phyloP scores from a whole-genome alignment of 2,888 invertebrate genomes.

The Microdon myrmicae region DNA sequence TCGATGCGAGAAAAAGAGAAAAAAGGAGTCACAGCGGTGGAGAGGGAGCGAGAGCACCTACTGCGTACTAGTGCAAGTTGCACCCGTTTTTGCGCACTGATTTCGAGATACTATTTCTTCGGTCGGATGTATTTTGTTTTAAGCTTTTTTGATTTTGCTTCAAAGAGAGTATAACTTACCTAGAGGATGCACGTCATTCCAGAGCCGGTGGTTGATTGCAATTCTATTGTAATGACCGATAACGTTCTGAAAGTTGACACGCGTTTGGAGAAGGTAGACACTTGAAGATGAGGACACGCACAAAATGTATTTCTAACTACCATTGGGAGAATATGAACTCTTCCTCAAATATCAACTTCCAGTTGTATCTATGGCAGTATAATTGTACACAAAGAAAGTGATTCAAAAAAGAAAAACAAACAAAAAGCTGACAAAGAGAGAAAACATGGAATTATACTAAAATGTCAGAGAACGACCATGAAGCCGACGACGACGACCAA shows the following conservation, averaged over 20 bases:
- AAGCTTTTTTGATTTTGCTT: neutral
- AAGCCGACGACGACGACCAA: slow-evolving; percentile 3
- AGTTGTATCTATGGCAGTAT: slow-evolving; percentile 9
- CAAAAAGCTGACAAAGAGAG: slow-evolving; percentile 17
- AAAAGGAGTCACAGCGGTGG: too few species aligned
- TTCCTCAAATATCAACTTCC: slow-evolving; percentile 30
- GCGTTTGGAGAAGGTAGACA: slow-evolving; percentile 13
- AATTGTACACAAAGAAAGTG: slow-evolving; percentile 8
- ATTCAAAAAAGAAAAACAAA: neutral
- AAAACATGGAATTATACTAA: slow-evolving; percentile 22
- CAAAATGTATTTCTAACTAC: slow-evolving; percentile 23
- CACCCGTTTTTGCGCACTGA: slow-evolving; percentile 34
- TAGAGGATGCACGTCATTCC: neutral
- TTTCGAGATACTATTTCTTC: slow-evolving; percentile 4
- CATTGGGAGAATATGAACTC: slow-evolving; percentile 19
- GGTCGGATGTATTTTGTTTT: neutral
- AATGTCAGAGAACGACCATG: slow-evolving; percentile 28
- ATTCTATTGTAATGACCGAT: neutral
- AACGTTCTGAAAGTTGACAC: slow-evolving; percentile 2
- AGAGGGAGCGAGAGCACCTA: too few species aligned
- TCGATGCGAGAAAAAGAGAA: neutral
- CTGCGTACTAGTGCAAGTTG: slow-evolving; percentile 6
- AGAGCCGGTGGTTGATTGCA: neutral
- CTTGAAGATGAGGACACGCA: slow-evolving; percentile 23
- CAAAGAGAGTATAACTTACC: too few species aligned